Conservation (phyloP, 2,888 invertebrate genomes). For the Cantharis lateralis region DNA sequence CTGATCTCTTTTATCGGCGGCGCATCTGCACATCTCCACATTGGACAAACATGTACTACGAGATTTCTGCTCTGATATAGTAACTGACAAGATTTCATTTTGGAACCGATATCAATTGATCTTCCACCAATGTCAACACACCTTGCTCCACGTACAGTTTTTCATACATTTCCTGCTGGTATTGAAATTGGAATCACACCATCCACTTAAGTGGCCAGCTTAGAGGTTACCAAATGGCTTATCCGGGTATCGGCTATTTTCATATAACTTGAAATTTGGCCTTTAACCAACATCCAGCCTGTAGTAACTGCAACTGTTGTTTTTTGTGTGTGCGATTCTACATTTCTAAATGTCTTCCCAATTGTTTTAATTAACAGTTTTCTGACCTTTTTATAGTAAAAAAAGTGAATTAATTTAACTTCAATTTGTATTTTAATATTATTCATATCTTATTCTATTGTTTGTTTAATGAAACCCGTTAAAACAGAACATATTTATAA, state of each 20-base stretch:
- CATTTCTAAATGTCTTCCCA: neutral
- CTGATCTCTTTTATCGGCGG: conserved; percentile 41
- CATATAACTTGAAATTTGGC: neutral
- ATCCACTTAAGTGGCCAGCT: neutral
- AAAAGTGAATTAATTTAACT: neutral
- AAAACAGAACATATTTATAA: neutral
- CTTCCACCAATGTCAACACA: neutral
- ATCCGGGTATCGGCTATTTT: neutral
- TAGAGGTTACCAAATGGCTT: neutral
- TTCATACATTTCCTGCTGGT: neutral
- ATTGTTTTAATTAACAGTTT: neutral
- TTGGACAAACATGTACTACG: conserved; percentile 32
- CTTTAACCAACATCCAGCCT: too few relatives aligned
- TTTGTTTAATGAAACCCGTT: neutral
- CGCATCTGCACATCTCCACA: conserved; percentile 37
- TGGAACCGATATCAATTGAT: neutral
- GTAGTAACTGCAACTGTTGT: neutral
- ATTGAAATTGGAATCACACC: neutral
- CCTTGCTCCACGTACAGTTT: neutral
- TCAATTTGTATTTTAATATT: neutral
- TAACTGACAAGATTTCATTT: conserved; percentile 14
- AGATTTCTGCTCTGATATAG: conserved; percentile 23
- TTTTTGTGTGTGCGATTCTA: neutral
- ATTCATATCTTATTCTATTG: neutral
- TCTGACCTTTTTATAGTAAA: neutral